phyloP scores from a whole-genome alignment of 2,797 vertebrate species.

The Clamator glandarius region DNA sequence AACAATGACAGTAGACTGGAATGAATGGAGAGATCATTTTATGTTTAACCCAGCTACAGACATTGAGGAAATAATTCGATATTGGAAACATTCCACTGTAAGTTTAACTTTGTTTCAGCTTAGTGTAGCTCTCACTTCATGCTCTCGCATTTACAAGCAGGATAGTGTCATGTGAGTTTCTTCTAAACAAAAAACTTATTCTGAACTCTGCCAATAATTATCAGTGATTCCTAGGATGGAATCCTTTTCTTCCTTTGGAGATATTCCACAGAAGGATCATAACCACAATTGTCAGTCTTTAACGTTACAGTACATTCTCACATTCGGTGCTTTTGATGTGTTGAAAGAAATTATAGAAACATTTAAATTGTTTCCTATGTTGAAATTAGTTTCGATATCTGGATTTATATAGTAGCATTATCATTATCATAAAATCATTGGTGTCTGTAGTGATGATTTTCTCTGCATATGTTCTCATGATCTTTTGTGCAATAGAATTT shows the following conservation, averaged over 20 bases:
- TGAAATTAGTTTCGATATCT: not conserved
- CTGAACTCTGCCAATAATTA: not conserved
- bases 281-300: not conserved
- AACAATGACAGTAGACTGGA: slow-evolving; percentile 95
- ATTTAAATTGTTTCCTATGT: not conserved
- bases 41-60: slow-evolving; percentile 90
- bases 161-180: not conserved
- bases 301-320: not conserved
- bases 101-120: slow-evolving; percentile 35
- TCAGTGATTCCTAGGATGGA: not conserved
- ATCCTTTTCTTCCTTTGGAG: not conserved
- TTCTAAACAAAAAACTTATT: not conserved
- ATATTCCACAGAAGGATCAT: not conserved
- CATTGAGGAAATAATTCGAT: slow-evolving; percentile 90
- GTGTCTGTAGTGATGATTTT: not conserved
- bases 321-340: not conserved
- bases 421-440: not conserved
- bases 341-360: not conserved
- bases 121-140: not conserved
- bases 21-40: slow-evolving; percentile 94
- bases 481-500: not conserved
- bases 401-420: not conserved
- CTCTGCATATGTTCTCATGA: rapidly evolving
- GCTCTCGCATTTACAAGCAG: not conserved
- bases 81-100: slow-evolving; percentile 94